phyloP scores from a whole-genome alignment of 2,797 vertebrate genomes.

The Takifugu rubripes region DNA sequence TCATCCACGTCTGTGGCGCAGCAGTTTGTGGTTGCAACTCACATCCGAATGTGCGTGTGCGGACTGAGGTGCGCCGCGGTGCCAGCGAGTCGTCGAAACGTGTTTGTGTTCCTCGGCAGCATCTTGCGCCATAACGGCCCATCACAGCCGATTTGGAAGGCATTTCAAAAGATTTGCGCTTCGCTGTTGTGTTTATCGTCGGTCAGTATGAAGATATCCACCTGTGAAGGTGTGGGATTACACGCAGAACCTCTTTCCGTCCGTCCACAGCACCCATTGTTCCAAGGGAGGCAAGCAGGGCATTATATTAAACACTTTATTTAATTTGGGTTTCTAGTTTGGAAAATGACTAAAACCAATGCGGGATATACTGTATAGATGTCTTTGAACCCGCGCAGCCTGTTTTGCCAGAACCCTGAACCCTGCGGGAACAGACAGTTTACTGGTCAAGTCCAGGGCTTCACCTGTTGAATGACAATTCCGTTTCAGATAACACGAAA shows the following conservation, averaged over 20 bases:
- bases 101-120: too few species aligned
- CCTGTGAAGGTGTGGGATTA: constrained; percentile 51
- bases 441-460: constrained; percentile 24
- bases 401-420: constrained; percentile 17
- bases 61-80: constrained; percentile 55
- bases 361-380: too few species aligned
- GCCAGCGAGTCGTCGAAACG: constrained; percentile 1
- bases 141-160: too few species aligned
- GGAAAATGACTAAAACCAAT: too few species aligned
- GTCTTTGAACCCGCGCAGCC: background rate
- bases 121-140: too few species aligned
- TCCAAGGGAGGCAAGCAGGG: constrained; percentile 17
- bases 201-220: constrained; percentile 21
- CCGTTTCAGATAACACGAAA: too few species aligned
- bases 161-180: too few species aligned
- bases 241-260: constrained; percentile 31
- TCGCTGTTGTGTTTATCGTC: background rate
- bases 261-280: constrained; percentile 33
- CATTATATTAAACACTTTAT: background rate
- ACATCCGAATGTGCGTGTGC: constrained; percentile 60
- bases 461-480: constrained; percentile 54
- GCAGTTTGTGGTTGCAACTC: constrained; percentile 55
- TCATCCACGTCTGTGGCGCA: constrained; percentile 42
- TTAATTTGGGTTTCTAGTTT: background rate
- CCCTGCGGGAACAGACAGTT: constrained; percentile 23